These are phyloP conservation scores for Thereva unica DNA, from an alignment of 2,888 invertebrate genomes.

Conservation along the genomic window DNA sequence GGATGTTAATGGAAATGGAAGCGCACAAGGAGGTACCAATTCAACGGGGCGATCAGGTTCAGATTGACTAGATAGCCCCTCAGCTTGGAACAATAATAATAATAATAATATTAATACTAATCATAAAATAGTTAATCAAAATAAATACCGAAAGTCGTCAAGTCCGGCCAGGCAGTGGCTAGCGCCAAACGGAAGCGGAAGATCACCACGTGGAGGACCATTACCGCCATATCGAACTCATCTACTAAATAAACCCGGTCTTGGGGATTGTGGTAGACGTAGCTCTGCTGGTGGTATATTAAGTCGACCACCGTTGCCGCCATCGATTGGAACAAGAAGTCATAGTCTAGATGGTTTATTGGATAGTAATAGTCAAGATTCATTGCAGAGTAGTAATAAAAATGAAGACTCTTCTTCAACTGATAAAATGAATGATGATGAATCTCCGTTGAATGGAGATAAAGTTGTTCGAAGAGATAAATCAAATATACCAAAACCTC, in stretches of 20 bases:
- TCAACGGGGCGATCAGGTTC: constrained; percentile 60
- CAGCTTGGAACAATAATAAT: constrained; percentile 47
- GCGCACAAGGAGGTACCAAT: constrained; percentile 59
- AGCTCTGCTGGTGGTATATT: constrained; percentile 54
- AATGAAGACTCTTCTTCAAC: constrained; percentile 37
- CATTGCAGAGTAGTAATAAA: constrained; percentile 40
- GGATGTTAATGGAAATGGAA: constrained; percentile 61
- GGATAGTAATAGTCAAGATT: constrained; percentile 54
- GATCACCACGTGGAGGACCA: constrained; percentile 45
- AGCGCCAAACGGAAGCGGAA: constrained; percentile 50
- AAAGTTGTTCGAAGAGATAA: constrained; percentile 54
- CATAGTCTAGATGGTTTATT: constrained; percentile 68
- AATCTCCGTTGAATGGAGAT: constrained; percentile 33
- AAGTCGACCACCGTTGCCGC: constrained; percentile 53
- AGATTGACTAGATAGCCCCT: constrained; percentile 83
- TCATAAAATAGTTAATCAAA: constrained; percentile 59
- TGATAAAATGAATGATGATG: constrained; percentile 34
- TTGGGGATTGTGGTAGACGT: constrained; percentile 45
- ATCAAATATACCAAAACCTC: constrained; percentile 46
- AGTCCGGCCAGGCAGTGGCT: constrained; percentile 64
- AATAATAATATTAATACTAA: constrained; percentile 49
- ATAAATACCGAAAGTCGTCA: constrained; percentile 69
- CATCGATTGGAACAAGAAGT: constrained; percentile 59
- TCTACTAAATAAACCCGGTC: constrained; percentile 44
- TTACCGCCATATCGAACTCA: constrained; percentile 54